Conservation (phyloP, 2,113 vertebrate genomes). For the Antigone vipio region DNA sequence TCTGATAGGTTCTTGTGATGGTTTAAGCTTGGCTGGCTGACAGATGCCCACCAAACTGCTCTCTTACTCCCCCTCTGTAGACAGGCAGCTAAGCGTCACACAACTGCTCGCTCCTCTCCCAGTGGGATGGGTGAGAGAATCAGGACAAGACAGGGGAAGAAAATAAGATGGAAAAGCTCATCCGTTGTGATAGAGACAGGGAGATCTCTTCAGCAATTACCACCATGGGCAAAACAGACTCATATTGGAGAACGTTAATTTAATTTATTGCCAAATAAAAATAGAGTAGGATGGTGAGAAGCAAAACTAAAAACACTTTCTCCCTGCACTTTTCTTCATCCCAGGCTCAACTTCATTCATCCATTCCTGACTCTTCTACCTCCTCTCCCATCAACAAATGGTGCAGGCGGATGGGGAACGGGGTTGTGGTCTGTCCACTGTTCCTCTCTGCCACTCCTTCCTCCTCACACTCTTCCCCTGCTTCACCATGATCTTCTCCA, state of each 20-base stretch:
- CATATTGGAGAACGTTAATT: background rate
- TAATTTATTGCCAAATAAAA: background rate
- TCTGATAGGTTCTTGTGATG: background rate
- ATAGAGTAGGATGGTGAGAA: background rate
- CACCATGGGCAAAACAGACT: background rate
- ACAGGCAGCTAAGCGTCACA: background rate
- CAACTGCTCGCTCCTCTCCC: background rate
- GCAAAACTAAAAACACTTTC: background rate
- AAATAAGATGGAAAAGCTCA: background rate
- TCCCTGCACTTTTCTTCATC: background rate
- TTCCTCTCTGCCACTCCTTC: background rate
- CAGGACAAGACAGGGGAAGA: background rate
- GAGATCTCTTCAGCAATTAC: background rate
- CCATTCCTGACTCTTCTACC: background rate
- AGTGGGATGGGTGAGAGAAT: background rate
- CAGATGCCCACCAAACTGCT: background rate
- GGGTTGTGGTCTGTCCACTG: background rate
- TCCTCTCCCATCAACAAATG: background rate
- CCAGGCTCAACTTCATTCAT: background rate
- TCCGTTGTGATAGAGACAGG: background rate
- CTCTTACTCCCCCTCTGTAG: background rate
- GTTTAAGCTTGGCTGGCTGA: background rate
- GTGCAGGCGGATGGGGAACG: background rate
- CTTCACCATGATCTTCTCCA: background rate
- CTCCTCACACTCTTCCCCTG: background rate